Percentiles rank a stretch among this genome's conserved stretches.
Conservation (phyloP, 2,113 vertebrate species). For the Ascaphus truei region DNA sequence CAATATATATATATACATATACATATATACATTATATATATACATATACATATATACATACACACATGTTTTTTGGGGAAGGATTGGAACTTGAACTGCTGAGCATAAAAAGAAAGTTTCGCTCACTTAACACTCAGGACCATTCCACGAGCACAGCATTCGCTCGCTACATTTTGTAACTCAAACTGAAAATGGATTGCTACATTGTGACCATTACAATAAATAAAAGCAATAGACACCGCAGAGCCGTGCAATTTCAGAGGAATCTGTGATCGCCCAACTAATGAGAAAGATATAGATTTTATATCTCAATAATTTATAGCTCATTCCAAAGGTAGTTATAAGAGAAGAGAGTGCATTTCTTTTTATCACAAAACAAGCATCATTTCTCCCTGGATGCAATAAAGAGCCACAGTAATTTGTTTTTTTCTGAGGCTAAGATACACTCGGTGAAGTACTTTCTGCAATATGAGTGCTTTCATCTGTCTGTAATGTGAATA, state of each 20-base stretch:
- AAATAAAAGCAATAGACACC: slow-evolving; percentile 4
- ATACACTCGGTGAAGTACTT: not conserved
- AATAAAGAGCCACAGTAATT: not conserved
- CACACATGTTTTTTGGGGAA: too few species aligned
- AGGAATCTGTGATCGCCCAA: not conserved
- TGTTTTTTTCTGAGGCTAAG: not conserved
- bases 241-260: not conserved
- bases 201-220: not conserved
- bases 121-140: not conserved
- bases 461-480: not conserved
- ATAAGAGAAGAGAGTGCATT: not conserved
- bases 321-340: not conserved
- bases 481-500: not conserved
- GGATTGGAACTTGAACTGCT: too few species aligned
- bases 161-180: not conserved
- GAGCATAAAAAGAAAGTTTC: too few species aligned
- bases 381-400: not conserved
- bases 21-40: too few species aligned
- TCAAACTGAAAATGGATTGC: not conserved
- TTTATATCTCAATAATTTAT: slow-evolving; percentile 29
- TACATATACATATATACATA: too few species aligned
- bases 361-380: slow-evolving; percentile 17
- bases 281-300: slow-evolving; percentile 32
- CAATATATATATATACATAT: too few species aligned
- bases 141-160: not conserved